phyloP scores from a whole-genome alignment of 2,113 vertebrate species.

The Carlito syrichta region DNA sequence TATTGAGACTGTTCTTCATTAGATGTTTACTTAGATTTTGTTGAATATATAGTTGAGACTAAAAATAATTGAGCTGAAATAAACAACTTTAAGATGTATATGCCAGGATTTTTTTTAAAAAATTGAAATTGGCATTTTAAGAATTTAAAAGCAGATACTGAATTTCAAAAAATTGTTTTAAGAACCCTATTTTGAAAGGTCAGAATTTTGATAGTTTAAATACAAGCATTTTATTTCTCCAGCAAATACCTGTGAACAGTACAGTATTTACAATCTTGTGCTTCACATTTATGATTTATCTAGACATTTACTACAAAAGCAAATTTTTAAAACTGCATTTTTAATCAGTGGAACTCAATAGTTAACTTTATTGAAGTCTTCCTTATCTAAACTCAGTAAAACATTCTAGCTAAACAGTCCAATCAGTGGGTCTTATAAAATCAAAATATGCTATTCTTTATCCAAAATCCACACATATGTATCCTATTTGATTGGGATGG shows the following conservation, averaged over 20 bases:
- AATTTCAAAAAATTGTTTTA: constrained; percentile 56
- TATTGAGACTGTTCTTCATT: constrained; percentile 54
- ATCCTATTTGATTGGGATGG: constrained; percentile 64
- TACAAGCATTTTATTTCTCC: constrained; percentile 65
- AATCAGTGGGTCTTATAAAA: constrained; percentile 78
- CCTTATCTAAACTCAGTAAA: constrained; percentile 71
- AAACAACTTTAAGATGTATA: constrained; percentile 57
- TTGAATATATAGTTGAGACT: constrained; percentile 63
- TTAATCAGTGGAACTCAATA: constrained; percentile 82
- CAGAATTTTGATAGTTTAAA: constrained; percentile 76
- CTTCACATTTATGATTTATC: constrained; percentile 66
- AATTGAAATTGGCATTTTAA: constrained; percentile 64
- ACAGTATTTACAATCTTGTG: constrained; percentile 59
- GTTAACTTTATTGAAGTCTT: constrained; percentile 74
- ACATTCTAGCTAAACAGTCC: constrained; percentile 71
- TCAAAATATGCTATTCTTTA: constrained; percentile 67
- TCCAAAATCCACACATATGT: constrained; percentile 62
- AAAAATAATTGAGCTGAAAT: too few species aligned
- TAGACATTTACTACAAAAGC: constrained; percentile 76
- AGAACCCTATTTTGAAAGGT: constrained; percentile 66
- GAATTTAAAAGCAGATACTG: constrained; percentile 50
- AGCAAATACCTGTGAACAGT: constrained; percentile 61
- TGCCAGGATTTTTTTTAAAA: constrained; percentile 49
- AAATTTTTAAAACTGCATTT: constrained; percentile 79
- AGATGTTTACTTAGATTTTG: constrained; percentile 60